These are phyloP conservation scores for Diarsia brunnea DNA, from an alignment of 2,888 invertebrate genomes.

Conservation along the genomic window DNA sequence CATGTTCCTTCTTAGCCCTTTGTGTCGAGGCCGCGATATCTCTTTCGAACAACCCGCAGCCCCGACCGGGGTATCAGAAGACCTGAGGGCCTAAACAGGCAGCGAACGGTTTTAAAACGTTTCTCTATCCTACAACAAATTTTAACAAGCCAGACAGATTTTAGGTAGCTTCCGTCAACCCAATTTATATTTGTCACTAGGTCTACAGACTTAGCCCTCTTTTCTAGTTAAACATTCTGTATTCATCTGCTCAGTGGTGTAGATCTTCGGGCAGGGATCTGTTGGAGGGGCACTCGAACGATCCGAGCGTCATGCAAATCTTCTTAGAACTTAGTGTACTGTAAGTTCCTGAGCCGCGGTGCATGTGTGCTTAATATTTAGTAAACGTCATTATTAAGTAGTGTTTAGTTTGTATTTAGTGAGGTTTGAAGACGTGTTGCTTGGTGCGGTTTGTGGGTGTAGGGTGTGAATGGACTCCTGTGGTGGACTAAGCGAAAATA, in stretches of 20 bases:
- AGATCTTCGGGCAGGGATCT: conserved; percentile 43
- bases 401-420: conserved; percentile 38
- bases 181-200: not conserved
- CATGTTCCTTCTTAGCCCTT: too few relatives aligned
- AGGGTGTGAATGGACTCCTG: not conserved
- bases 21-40: too few relatives aligned
- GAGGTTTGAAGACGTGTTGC: conserved; percentile 7
- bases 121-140: not conserved
- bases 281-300: conserved; percentile 52
- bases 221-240: conserved; percentile 29
- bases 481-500: not conserved
- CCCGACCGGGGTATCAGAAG: too few relatives aligned
- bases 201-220: not conserved
- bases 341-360: conserved; percentile 58
- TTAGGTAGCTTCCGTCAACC: not conserved
- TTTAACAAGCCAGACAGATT: not conserved
- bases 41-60: too few relatives aligned
- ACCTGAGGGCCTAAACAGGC: accelerated
- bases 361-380: conserved; percentile 61
- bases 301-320: conserved; percentile 66
- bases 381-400: conserved; percentile 52
- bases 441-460: not conserved
- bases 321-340: conserved; percentile 66
- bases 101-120: not conserved
- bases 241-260: conserved; percentile 25